Evolutionary conservation across 2,888 invertebrate genomes (phyloP), one percentile per base, ranked within the genome.

Genomic region (Pseudococcus jackbeardsleyi): DNA sequence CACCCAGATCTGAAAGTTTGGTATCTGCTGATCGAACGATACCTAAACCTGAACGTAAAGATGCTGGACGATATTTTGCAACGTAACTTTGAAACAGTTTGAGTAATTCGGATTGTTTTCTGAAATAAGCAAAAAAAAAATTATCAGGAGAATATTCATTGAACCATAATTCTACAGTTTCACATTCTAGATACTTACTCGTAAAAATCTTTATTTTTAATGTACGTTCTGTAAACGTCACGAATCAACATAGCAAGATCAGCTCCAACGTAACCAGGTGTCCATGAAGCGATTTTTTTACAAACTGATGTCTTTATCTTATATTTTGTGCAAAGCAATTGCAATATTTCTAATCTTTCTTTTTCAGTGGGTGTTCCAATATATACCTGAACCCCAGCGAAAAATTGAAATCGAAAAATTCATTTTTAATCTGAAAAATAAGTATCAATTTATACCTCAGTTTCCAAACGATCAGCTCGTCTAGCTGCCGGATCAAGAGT

Each of bases 221-320:
- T 1, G 9, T 84, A 50, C 19, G 68, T 86, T 48, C 88, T 87
- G 22, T 2, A 48, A 15, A 89, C 84, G 72, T 89, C 88, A 17
- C 92, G 91, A 85, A 92, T 91, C 15, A 94, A 90, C 9, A 92
- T 91, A 0, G 91, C 91, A 33, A 94, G 90, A 91, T 94, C 94
- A 4, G 93, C 93, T 6, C 93, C 92, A 9, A 93, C 93, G 91
- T 92, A 94, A 22, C 94, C 94, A 50, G 93, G 93, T 0, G 94
- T 94, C 89, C 92, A 91, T 54, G 91, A 91, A 0, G 93, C 93
- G 7, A 93, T 87, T 3, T 89, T 89, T 77, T 22, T 85, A 85
- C 19, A 90, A 89, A 82, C 86, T 48, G 89, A 89, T 4, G 42
- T 17, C 89, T 89, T 79, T 88, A 89, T 17, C 7, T 89, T 88